Evolutionary conservation across 1,140 invertebrate genomes (phyloP), one percentile per base, ranked within the genome.

Genomic region (Elysia chlorotica): DNA sequence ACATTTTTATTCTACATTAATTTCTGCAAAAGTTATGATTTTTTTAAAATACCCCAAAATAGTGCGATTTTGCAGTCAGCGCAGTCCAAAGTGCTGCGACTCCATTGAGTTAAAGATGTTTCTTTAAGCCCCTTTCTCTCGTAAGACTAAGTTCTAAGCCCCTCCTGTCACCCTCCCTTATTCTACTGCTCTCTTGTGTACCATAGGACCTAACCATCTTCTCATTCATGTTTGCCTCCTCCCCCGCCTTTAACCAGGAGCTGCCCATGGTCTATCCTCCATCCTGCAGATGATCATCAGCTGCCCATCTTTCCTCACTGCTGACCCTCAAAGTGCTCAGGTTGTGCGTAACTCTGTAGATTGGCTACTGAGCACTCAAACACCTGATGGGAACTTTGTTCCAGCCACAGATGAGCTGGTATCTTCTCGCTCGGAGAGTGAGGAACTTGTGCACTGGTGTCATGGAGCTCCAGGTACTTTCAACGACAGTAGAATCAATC

Each of bases 371-470:
- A 88, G 86, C 3, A 76, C 93, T 21, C 92, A 94, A 87, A 90
- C 90, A 62, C 65, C 83, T 1, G 89, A 92, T 66, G 93, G 93
- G 1, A 95, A 95, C 84, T 95, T 94, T 87, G 93, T 94, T 0
- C 91, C 91, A 74, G 91, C 92, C 2, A 89, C 92, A 82, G 93
- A 94, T 83, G 93, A 95, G 85, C 79, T 92, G 56, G 79, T 80
- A 31, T 59, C 74, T 41, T 77, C 84, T 5, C 87, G 89, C 74
- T 74, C 85, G 3, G 82, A 86, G 31, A 78, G 81, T 25, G 90
- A 92, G 48, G 92, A 93, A 74, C 82, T 96, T 1, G 90, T 96
- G 3, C 94, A 96, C 82, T 96, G 94, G 94, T 96, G 94, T 87
- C 94, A 96, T 86, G 94, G 95, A 1, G 93, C 94, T 36, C 92